These are phyloP conservation scores for Symphodus melops DNA, from an alignment of 2,113 vertebrate genomes.

Conservation along the genomic window DNA sequence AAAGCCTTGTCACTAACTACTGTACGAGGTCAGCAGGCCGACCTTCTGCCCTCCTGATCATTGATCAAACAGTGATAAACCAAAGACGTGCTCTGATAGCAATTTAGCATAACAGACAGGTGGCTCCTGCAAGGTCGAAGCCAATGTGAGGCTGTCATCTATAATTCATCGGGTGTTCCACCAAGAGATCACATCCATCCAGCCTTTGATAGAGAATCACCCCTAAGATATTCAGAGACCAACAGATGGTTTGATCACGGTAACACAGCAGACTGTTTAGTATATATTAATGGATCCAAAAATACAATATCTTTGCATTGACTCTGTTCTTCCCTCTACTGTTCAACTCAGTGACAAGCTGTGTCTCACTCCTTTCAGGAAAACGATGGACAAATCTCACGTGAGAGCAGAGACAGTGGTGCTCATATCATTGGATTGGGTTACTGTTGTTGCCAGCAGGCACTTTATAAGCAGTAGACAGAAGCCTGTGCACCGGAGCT, in stretches of 20 bases:
- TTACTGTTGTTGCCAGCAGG: slow-evolving; percentile 75
- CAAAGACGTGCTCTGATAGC: slow-evolving; percentile 39
- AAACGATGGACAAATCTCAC: slow-evolving; percentile 42
- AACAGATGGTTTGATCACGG: slow-evolving; percentile 31
- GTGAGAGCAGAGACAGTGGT: slow-evolving; percentile 48
- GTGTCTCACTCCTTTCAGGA: slow-evolving; percentile 5
- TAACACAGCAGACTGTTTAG: slow-evolving; percentile 43
- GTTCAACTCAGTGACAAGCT: slow-evolving; percentile 23
- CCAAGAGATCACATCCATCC: slow-evolving; percentile 63
- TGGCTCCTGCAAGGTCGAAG: slow-evolving; percentile 69
- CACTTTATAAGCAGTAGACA: slow-evolving; percentile 53
- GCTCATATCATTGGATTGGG: slow-evolving; percentile 57
- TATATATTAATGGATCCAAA: slow-evolving; percentile 49
- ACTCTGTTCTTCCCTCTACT: slow-evolving; percentile 24
- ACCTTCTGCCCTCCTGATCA: slow-evolving; percentile 54
- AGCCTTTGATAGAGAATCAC: slow-evolving; percentile 50
- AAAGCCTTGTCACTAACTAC: slow-evolving; percentile 33
- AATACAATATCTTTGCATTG: slow-evolving; percentile 37
- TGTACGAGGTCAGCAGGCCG: slow-evolving; percentile 34
- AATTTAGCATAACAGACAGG: slow-evolving; percentile 63
- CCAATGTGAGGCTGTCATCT: slow-evolving; percentile 66
- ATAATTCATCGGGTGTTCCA: slow-evolving; percentile 76
- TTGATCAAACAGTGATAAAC: slow-evolving; percentile 56
- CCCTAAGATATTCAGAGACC: slow-evolving; percentile 51
- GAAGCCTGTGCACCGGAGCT: slow-evolving; percentile 44